Percentiles rank a stretch among this genome's conserved stretches.
These are phyloP conservation scores for Rhabditophanes sp. DNA, from an alignment of 2,888 invertebrate genomes.

Conservation along the genomic window DNA sequence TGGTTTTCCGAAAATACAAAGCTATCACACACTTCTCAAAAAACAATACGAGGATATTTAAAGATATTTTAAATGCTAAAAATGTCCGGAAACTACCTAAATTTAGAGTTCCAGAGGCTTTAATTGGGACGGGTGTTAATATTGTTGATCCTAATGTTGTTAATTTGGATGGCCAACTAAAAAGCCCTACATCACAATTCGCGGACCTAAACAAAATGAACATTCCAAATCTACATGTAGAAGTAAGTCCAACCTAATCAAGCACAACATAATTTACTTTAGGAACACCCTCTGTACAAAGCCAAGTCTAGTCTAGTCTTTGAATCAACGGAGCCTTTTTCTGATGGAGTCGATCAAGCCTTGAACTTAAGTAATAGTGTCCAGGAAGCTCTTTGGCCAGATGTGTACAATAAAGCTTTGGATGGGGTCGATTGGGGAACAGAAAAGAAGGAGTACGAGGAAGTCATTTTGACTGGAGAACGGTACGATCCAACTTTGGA, in stretches of 20 bases:
- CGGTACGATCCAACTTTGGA: conserved; percentile 35
- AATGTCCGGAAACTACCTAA: conserved; percentile 22
- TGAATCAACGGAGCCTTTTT: conserved; percentile 27
- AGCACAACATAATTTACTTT: conserved; percentile 6
- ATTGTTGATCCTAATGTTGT: conserved; percentile 24
- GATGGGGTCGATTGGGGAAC: too few relatives aligned
- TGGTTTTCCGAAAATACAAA: conserved; percentile 31
- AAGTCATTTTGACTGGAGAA: conserved; percentile 9
- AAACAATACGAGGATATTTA: conserved; percentile 34
- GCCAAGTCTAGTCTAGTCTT: conserved; percentile 20
- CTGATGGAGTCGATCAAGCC: conserved; percentile 38
- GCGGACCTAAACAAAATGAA: conserved; percentile 28
- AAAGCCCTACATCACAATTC: conserved; percentile 31
- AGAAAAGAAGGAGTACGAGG: conserved; percentile 8
- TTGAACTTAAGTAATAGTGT: conserved; percentile 24
- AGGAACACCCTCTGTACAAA: conserved; percentile 30
- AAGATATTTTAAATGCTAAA: conserved; percentile 21
- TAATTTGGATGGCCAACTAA: conserved; percentile 14
- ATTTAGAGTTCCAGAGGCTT: conserved; percentile 22
- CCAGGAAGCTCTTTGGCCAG: conserved; percentile 19
- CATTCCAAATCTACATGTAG: too few relatives aligned
- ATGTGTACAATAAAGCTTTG: too few relatives aligned
- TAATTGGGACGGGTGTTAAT: conserved; percentile 18
- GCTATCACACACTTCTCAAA: conserved; percentile 30
- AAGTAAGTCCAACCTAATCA: background rate